Conservation (phyloP, 2,113 vertebrate genomes). For the Phrynosoma blainvillii region DNA sequence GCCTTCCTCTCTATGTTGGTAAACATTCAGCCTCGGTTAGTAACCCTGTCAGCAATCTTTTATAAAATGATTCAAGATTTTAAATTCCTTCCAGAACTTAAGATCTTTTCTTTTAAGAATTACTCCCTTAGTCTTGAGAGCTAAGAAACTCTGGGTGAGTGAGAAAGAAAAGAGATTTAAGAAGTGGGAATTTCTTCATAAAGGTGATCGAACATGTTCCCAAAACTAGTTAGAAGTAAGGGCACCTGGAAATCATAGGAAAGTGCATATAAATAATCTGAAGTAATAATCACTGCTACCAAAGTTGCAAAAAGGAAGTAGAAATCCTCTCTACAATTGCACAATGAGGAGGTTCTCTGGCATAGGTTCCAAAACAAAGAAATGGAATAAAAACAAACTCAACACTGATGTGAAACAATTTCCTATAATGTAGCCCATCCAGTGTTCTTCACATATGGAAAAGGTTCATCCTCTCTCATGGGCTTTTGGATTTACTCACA, state of each 20-base stretch:
- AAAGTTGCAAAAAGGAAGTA: neutral
- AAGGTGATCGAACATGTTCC: neutral
- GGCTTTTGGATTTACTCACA: constrained; percentile 16
- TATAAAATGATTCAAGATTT: neutral
- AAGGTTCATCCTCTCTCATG: neutral
- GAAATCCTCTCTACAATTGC: neutral
- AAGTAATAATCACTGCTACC: neutral
- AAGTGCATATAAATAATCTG: neutral
- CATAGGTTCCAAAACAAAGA: constrained; percentile 21
- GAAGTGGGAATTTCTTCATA: neutral
- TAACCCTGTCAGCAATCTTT: too few relatives aligned
- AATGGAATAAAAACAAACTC: too few relatives aligned
- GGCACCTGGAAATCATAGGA: neutral
- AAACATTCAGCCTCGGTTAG: too few relatives aligned
- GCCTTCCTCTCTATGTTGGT: too few relatives aligned
- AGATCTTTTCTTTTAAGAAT: constrained; percentile 26
- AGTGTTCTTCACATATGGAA: constrained; percentile 24
- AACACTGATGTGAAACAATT: constrained; percentile 19
- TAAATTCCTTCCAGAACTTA: neutral
- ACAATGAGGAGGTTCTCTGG: constrained; percentile 9
- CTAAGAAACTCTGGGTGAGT: neutral
- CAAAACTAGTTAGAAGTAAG: neutral
- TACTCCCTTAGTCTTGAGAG: constrained; percentile 13
- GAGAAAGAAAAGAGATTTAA: neutral
- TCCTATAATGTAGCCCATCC: constrained; percentile 35